Evolutionary conservation across 2,113 vertebrate genomes (phyloP).

Genomic region (Strigops habroptila): DNA sequence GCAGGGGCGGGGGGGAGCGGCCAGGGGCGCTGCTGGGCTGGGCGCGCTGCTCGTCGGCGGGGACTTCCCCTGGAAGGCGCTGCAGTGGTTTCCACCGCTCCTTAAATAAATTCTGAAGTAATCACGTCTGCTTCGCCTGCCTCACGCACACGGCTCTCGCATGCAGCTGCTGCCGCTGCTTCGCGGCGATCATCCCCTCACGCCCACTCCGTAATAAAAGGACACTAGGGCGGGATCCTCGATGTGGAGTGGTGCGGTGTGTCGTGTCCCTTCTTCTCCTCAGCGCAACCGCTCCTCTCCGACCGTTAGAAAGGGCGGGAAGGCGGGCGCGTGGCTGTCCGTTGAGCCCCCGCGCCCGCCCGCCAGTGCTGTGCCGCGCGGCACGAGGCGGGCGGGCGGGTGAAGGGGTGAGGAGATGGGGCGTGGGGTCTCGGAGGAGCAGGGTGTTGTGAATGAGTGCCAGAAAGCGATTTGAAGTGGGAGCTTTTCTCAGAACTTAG

Average conservation of each 20-base stretch:
- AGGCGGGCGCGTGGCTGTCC: background rate
- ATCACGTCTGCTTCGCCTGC: slow-evolving; percentile 71
- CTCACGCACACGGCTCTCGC: slow-evolving; percentile 63
- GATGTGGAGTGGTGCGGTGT: background rate
- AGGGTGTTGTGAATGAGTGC: no score
- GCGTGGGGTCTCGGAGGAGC: background rate
- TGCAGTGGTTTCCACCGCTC: slow-evolving; percentile 81
- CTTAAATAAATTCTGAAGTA: slow-evolving; percentile 83
- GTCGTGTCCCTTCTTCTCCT: background rate
- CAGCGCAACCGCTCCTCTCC: background rate
- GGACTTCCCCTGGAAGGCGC: slow-evolving; percentile 77
- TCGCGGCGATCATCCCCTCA: background rate
- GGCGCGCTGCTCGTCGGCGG: background rate
- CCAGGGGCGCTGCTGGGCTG: background rate
- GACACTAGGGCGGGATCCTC: background rate
- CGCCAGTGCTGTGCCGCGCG: accelerated
- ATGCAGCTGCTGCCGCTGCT: slow-evolving; percentile 6
- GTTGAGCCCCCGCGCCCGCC: background rate
- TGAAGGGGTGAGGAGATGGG: accelerated
- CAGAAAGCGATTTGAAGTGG: background rate
- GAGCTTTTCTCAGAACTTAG: background rate
- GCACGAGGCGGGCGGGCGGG: background rate
- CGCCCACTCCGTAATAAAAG: background rate
- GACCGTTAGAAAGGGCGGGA: background rate
- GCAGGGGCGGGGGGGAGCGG: background rate